Evolutionary conservation across 2,888 invertebrate species (phyloP).

Genomic region (Eurytoma adleriae): DNA sequence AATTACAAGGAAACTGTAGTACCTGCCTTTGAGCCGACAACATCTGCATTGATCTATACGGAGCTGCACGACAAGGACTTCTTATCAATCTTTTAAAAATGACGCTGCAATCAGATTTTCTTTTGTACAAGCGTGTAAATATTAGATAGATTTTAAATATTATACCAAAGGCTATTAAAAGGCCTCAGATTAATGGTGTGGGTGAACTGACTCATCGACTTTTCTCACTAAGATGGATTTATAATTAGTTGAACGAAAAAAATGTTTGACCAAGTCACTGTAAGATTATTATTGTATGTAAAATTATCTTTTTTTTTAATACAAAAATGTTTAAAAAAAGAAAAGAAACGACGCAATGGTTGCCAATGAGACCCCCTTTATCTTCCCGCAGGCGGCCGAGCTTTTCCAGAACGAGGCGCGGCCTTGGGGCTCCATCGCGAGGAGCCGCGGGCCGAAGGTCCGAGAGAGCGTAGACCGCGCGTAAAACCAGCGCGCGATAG

Average conservation of each 20-base stretch:
- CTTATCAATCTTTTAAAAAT: slow-evolving; percentile 6
- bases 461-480: neutral
- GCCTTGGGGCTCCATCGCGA: neutral
- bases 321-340: slow-evolving; percentile 43
- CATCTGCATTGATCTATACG: too few relatives aligned
- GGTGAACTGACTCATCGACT: slow-evolving; percentile 45
- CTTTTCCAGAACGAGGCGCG: neutral
- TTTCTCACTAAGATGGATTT: slow-evolving; percentile 25
- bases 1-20: too few relatives aligned
- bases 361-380: too few relatives aligned
- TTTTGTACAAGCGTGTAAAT: slow-evolving; percentile 49
- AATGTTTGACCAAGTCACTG: slow-evolving; percentile 35
- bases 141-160: slow-evolving; percentile 50
- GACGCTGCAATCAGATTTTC: slow-evolving; percentile 36
- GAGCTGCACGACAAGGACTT: neutral
- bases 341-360: neutral
- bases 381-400: too few relatives aligned
- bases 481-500: neutral
- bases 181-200: slow-evolving; percentile 50
- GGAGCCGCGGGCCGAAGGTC: neutral
- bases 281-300: slow-evolving; percentile 43
- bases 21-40: too few relatives aligned
- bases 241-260: slow-evolving; percentile 23
- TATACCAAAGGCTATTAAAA: slow-evolving; percentile 42
- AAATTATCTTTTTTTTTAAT: slow-evolving; percentile 48